These are phyloP conservation scores for Drosophila biarmipes DNA, from an alignment of 1,140 invertebrate species.

Conservation along the genomic window DNA sequence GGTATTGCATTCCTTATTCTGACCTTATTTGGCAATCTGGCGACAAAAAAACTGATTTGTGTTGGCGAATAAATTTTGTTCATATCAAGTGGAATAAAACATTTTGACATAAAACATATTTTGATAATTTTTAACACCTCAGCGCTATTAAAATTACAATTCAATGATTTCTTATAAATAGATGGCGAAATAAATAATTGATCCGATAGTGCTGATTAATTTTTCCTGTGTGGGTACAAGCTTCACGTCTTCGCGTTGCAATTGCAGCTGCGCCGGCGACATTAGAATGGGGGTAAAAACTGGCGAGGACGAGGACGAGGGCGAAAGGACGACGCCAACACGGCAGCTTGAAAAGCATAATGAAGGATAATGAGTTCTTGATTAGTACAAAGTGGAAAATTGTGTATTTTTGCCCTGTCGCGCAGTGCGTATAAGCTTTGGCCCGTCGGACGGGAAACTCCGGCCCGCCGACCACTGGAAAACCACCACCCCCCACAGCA, in stretches of 20 bases:
- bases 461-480: constrained; percentile 3
- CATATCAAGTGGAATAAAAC: too few relatives aligned
- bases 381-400: constrained; percentile 77
- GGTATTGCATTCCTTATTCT: too few relatives aligned
- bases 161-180: background rate
- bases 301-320: background rate
- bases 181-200: background rate
- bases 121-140: too few relatives aligned
- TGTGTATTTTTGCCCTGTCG: constrained; percentile 66
- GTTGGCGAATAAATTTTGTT: too few relatives aligned
- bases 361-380: constrained; percentile 77
- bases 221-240: constrained; percentile 5
- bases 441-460: constrained; percentile 1
- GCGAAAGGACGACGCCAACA: constrained; percentile 35
- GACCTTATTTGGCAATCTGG: too few relatives aligned
- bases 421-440: constrained; percentile 37
- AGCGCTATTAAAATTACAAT: too few relatives aligned
- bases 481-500: background rate
- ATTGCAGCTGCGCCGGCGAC: constrained; percentile 34
- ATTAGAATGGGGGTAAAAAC: background rate
- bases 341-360: constrained; percentile 71
- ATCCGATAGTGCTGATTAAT: constrained; percentile 2
- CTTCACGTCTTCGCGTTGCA: constrained; percentile 24
- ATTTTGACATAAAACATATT: too few relatives aligned
- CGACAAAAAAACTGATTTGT: too few relatives aligned